phyloP scores from a whole-genome alignment of 2,113 vertebrate genomes.

The Naja naja region DNA sequence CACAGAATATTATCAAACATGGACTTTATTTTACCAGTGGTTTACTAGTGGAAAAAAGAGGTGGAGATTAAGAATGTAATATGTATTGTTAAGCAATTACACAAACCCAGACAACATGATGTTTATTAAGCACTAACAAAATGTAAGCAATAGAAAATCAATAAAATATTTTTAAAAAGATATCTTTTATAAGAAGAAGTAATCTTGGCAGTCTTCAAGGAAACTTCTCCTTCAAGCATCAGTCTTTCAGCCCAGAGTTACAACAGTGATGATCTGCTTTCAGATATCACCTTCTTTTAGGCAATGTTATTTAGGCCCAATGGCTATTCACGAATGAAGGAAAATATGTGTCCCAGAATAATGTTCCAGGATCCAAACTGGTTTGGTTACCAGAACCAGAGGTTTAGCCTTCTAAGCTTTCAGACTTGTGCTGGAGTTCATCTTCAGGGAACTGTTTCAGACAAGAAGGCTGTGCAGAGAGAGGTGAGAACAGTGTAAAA shows the following conservation, averaged over 20 bases:
- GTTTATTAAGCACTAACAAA: too few species aligned
- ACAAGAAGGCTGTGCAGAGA: not conserved
- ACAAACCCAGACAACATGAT: too few species aligned
- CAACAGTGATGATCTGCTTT: not conserved
- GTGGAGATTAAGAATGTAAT: too few species aligned
- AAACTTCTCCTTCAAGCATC: not conserved
- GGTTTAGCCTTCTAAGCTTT: not conserved
- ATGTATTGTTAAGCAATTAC: too few species aligned
- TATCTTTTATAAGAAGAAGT: not conserved
- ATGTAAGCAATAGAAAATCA: too few species aligned
- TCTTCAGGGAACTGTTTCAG: not conserved
- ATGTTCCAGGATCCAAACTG: not conserved
- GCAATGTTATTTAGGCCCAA: not conserved
- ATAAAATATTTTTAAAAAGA: too few species aligned
- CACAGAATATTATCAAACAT: too few species aligned
- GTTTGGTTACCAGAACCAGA: not conserved
- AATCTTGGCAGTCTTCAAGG: not conserved
- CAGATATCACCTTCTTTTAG: not conserved
- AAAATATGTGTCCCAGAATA: not conserved
- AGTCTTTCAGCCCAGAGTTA: not conserved
- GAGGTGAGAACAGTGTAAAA: not conserved
- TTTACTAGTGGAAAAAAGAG: too few species aligned
- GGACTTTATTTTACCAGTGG: too few species aligned
- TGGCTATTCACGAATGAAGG: not conserved
- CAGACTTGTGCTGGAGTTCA: not conserved